phyloP scores from a whole-genome alignment of 2,797 vertebrate species.

The Smutsia temminckii region DNA sequence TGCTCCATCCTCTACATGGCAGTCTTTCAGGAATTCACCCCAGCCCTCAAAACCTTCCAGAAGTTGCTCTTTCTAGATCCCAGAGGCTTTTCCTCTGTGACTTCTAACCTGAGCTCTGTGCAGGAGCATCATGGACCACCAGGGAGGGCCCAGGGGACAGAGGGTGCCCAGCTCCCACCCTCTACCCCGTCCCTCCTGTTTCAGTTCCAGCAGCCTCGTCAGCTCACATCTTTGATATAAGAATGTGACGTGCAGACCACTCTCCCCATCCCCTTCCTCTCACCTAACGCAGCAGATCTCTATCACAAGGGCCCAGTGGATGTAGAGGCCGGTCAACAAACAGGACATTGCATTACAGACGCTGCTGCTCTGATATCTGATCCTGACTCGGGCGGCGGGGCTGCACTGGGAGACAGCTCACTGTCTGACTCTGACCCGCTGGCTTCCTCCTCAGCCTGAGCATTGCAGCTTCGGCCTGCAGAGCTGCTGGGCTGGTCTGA shows the following conservation, averaged over 20 bases:
- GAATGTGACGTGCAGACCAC: not conserved
- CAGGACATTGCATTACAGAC: slow-evolving; percentile 73
- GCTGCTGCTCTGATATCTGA: slow-evolving; percentile 55
- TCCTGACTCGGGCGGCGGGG: not conserved
- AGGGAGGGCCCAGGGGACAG: not conserved
- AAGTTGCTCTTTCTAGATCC: not conserved
- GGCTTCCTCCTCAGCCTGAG: not conserved
- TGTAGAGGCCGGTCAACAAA: not conserved
- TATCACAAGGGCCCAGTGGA: not conserved
- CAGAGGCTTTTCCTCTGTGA: not conserved
- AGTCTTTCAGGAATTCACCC: not conserved
- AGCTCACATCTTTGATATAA: not conserved
- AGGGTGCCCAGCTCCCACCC: rapidly evolving
- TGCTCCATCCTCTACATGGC: rapidly evolving
- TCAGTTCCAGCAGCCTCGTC: not conserved
- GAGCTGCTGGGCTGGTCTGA: not conserved
- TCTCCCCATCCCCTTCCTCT: not conserved
- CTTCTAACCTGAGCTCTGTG: not conserved
- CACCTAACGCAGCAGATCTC: slow-evolving; percentile 40
- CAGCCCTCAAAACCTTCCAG: not conserved
- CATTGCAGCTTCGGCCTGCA: not conserved
- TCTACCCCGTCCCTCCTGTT: not conserved
- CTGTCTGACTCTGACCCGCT: rapidly evolving
- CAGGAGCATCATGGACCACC: not conserved
- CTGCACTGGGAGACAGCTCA: not conserved